Evolutionary conservation across 2,797 vertebrate species (phyloP), one percentile per base, ranked within the genome.

Genomic region (Coluber constrictor): DNA sequence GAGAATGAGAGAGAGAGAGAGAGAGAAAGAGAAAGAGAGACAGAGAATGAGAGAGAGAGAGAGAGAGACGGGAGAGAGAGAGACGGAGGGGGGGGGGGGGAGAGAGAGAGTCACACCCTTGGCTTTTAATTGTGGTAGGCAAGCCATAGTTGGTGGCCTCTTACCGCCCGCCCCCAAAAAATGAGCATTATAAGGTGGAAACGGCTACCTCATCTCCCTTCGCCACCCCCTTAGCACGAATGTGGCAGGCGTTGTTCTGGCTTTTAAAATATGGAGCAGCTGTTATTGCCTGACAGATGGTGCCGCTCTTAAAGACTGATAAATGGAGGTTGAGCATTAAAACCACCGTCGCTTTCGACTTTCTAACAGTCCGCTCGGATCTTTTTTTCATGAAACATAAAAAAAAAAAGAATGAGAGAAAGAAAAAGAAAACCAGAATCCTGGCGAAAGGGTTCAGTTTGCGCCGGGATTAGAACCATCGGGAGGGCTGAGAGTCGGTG

Each of bases 281-380:
- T 95, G 95, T 74, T 95, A 92, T 61, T 91, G 87, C 92, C 88
- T 94, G 96, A 92, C 96, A 97, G 96, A 95, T 96, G 96, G 96
- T 92, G 91, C 92, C 94, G 93, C 61, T 92, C 91, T 95, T 94
- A 96, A 95, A 88, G 94, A 43, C 95, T 94, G 94, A 95, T 96
- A 95, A 95, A 51, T 93, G 94, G 95, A 88, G 94, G 95, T 27
- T 95, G 95, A 94, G 95, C 88, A 9, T 87, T 92, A 92, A 95
- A 93, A 94, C 95, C 94, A 94, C 95, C 93, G 94, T 47, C 94
- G 93, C 94, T 93, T 79, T 90, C 66, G 90, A 61, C 94, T 94
- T 90, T 91, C 92, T 92, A 92, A 93, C 92, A 92, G 93, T 63
- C 89, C 56, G 79, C 91, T 0, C 87, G 83, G 92, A 93, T 61